Evolutionary conservation across 2,797 vertebrate genomes (phyloP).

Genomic region (Babyrousa celebensis): DNA sequence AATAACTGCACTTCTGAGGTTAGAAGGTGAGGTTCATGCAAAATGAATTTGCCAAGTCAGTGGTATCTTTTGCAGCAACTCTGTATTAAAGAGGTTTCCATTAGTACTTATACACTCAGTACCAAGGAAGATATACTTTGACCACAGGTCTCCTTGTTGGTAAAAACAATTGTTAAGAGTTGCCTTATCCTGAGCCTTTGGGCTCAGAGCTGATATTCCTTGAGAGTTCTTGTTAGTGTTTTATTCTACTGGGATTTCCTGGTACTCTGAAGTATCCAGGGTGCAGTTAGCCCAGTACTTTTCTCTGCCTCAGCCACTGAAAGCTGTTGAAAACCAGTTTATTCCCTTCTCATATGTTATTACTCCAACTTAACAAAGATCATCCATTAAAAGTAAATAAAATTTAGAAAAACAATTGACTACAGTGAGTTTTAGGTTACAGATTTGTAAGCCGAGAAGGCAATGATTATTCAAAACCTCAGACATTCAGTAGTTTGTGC

Average conservation of each 20-base stretch:
- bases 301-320: not conserved
- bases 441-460: not conserved
- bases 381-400: constrained; percentile 56
- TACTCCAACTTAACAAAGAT: constrained; percentile 10
- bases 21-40: not conserved
- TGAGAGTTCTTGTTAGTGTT: not conserved
- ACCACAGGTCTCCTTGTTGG: not conserved
- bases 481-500: not conserved
- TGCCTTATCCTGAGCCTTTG: not conserved
- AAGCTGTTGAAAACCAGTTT: constrained; percentile 35
- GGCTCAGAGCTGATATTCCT: not conserved
- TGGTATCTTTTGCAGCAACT: not conserved
- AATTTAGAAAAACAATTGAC: constrained; percentile 59
- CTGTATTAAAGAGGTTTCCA: not conserved
- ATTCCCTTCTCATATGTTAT: not conserved
- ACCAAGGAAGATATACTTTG: not conserved
- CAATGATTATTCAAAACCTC: not conserved
- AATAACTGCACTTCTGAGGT: not conserved
- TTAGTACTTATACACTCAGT: not conserved
- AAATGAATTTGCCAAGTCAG: not conserved
- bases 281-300: not conserved
- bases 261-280: not conserved
- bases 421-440: constrained; percentile 49
- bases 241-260: constrained; percentile 5
- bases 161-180: not conserved